Evolutionary conservation across 1,140 invertebrate genomes (phyloP), one percentile per base, ranked within the genome.

Genomic region (Drosophila truncata): DNA sequence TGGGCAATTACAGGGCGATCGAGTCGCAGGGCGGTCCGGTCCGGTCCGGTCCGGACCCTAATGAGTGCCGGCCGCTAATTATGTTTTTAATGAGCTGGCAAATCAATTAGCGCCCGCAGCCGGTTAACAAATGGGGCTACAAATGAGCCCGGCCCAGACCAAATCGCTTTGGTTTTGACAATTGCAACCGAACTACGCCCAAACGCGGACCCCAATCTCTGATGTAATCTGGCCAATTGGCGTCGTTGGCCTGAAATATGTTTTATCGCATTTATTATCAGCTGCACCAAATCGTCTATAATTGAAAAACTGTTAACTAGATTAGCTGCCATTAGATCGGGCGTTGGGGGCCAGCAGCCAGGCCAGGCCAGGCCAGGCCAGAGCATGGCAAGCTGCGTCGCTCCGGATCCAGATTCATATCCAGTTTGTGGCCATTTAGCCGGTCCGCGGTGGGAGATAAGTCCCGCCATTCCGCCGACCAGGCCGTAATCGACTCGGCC

Each of bases 261-360:
- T 87, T 90, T 90, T 90, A 90, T 90, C 85, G 86, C 82, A 90
- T 90, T 90, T 85, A 91, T 85, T 90, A 90, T 90, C 85, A 90
- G 85, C 76, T 64, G 60, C 82, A 82, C 74, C 64, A 91, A 90
- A 90, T 90, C 85, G 82, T 79, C 75, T 90, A 90, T 90, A 87
- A 90, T 90, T 90, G 85, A 90, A 90, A 90, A 90, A 90, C 85
- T 90, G 85, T 90, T 90, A 90, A 90, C 85, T 90, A 90, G 85
- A 90, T 90, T 90, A 90, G 85, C 69, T 77, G 73, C 85, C 84
- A 87, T 87, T 87, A 87, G 74, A 78, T 49, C 35, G 70, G 31
- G 74, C 63, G 83, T 80, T 81, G 63, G 78, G 86, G 63, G 79
- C 64, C 46, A 33, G 27, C 27, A n/a, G 49, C 50, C 37, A 35